A percentile compares a stretch with the other conserved stretches of the same genome.
These are phyloP conservation scores for Panulirus ornatus DNA, from an alignment of 1,140 invertebrate genomes.

Conservation along the genomic window DNA sequence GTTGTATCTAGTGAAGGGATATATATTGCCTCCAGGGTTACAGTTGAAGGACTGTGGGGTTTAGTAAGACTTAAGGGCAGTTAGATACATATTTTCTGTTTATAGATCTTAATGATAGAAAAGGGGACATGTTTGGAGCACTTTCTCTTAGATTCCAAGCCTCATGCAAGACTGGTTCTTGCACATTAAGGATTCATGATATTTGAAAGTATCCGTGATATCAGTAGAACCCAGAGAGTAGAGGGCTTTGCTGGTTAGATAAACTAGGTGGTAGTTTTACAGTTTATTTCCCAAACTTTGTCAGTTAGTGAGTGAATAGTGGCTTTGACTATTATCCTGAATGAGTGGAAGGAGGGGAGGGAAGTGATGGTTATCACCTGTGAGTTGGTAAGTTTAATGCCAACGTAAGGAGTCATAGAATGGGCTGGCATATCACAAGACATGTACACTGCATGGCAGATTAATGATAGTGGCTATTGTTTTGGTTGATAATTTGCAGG, in stretches of 20 bases:
- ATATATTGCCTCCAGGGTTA: background rate
- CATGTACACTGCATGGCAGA: background rate
- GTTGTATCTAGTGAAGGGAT: slow-evolving; percentile 10
- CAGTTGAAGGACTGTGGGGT: background rate
- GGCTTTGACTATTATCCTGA: background rate
- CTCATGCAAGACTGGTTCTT: background rate
- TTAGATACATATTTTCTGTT: background rate
- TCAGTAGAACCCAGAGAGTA: background rate
- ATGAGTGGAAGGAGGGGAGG: background rate
- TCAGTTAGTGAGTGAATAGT: slow-evolving; percentile 4
- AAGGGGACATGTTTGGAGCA: background rate
- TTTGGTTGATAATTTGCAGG: background rate
- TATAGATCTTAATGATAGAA: background rate
- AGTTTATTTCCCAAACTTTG: background rate
- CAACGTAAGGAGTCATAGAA: background rate
- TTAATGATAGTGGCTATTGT: background rate
- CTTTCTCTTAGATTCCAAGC: background rate
- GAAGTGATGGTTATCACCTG: background rate
- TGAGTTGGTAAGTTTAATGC: background rate
- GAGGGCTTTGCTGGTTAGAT: background rate
- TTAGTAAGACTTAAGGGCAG: background rate
- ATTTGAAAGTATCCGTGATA: background rate
- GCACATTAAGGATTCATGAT: background rate
- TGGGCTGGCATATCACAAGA: background rate
- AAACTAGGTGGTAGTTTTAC: background rate